A percentile compares a stretch with the other conserved stretches of the same genome.
Evolutionary conservation across 2,888 invertebrate species (phyloP).

Genomic region (Drosophila nr. perissopoda): DNA sequence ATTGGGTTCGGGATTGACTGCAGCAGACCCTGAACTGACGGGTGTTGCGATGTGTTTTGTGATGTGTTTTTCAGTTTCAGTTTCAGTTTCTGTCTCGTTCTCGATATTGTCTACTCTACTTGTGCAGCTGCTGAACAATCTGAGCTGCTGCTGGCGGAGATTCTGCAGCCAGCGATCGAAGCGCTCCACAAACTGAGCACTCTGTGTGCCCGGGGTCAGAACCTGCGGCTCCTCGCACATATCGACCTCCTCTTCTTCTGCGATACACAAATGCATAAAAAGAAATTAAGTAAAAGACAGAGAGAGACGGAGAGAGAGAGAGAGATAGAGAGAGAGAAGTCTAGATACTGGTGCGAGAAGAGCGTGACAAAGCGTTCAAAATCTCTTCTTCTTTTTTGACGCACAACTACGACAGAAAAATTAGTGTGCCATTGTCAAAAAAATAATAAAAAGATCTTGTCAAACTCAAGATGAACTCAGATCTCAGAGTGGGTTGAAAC

Average conservation of each 20-base stretch:
- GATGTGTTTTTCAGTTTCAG: constrained; percentile 15
- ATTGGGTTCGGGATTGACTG: constrained; percentile 18
- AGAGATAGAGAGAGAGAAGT: constrained; percentile 5
- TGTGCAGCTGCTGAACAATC: constrained; percentile 72
- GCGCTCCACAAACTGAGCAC: constrained; percentile 66
- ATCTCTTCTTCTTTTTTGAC: constrained; percentile 6
- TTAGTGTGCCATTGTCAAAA: constrained; percentile 71
- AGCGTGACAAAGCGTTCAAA: constrained; percentile 44
- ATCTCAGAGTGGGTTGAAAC: constrained; percentile 43
- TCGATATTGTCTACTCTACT: constrained; percentile 69
- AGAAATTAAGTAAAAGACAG: constrained; percentile 50
- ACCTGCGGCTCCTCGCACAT: constrained; percentile 50
- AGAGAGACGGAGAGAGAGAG: constrained; percentile 4
- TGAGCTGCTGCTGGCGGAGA: constrained; percentile 68
- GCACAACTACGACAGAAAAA: constrained; percentile 42
- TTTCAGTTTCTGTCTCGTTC: constrained; percentile 48
- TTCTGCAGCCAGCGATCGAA: constrained; percentile 73
- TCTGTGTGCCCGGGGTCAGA: constrained; percentile 60
- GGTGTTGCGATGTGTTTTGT: constrained; percentile 2
- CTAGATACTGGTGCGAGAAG: constrained; percentile 38
- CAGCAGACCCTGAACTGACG: constrained; percentile 6
- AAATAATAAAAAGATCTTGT: constrained; percentile 46
- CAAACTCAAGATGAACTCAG: constrained; percentile 34
- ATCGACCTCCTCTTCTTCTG: constrained; percentile 56
- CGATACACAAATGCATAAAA: constrained; percentile 59